A percentile compares a stretch with the other conserved stretches of the same genome.
Evolutionary conservation across 2,888 invertebrate genomes (phyloP).

Genomic region (Labia minor): DNA sequence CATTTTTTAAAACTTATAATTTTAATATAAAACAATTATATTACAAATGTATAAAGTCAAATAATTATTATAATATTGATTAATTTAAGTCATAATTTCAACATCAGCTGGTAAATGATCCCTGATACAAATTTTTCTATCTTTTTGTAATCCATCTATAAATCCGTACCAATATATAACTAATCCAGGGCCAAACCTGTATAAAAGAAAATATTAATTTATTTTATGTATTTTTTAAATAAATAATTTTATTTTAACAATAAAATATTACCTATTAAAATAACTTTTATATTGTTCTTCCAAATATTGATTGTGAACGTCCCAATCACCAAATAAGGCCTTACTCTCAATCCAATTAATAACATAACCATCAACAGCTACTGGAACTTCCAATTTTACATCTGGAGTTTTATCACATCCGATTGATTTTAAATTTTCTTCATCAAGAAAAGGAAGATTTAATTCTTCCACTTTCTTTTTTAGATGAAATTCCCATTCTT

Average conservation of each 20-base stretch:
- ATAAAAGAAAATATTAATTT: slow-evolving; percentile 21
- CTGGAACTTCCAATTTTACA: slow-evolving; percentile 78
- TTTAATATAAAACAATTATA: too few species aligned
- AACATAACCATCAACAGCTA: slow-evolving; percentile 71
- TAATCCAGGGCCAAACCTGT: slow-evolving; percentile 80
- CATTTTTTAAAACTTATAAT: too few species aligned
- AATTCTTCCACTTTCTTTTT: slow-evolving; percentile 48
- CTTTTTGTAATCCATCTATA: slow-evolving; percentile 39
- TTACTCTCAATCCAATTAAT: slow-evolving; percentile 96
- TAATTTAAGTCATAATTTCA: not conserved
- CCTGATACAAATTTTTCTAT: not conserved
- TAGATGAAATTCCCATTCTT: slow-evolving; percentile 73
- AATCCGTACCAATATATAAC: slow-evolving; percentile 96
- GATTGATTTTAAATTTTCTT: slow-evolving; percentile 63
- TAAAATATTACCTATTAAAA: slow-evolving; percentile 60
- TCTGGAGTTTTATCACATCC: slow-evolving; percentile 96
- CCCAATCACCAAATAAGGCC: slow-evolving; percentile 82
- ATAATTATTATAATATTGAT: too few species aligned
- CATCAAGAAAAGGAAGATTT: slow-evolving; percentile 57
- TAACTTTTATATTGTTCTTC: slow-evolving; percentile 80
- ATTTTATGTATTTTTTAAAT: not conserved
- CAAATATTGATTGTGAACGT: slow-evolving; percentile 67
- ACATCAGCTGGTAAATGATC: not conserved
- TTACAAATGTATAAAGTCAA: too few species aligned
- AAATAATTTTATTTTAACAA: too few species aligned